Evolutionary conservation across 2,113 vertebrate genomes (phyloP).

Genomic region (Gallinago jamesoni): DNA sequence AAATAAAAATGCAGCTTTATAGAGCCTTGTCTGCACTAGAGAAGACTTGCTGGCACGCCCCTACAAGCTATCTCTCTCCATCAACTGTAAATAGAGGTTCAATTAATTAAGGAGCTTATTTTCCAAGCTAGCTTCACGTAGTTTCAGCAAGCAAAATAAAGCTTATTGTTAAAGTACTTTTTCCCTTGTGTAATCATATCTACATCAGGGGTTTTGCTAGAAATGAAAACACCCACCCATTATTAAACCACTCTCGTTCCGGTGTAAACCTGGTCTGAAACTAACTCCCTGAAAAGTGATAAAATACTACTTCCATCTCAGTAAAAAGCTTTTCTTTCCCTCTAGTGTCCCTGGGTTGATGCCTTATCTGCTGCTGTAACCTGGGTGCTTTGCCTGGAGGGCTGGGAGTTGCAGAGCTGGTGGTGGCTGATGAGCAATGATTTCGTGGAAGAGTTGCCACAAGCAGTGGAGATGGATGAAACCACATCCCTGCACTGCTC

Average conservation of each 20-base stretch:
- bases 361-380: not conserved
- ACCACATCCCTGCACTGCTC: not conserved
- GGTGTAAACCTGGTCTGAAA: not conserved
- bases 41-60: not conserved
- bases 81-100: conserved; percentile 30
- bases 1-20: conserved; percentile 15
- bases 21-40: not conserved
- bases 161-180: not conserved
- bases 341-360: not conserved
- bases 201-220: not conserved
- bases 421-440: conserved; percentile 1
- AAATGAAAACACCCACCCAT: not conserved
- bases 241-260: not conserved
- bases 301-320: not conserved
- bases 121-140: not conserved
- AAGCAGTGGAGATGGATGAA: not conserved
- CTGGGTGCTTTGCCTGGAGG: not conserved
- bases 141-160: not conserved
- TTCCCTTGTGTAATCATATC: not conserved
- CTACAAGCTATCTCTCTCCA: conserved; percentile 13
- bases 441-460: accelerated
- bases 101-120: conserved; percentile 41
- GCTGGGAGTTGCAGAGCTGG: conserved; percentile 9
- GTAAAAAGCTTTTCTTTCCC: not conserved
- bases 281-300: not conserved